Evolutionary conservation across 2,113 vertebrate species (phyloP), one percentile per base, ranked within the genome.

Genomic region (Speoplatyrhinus poulsoni): DNA sequence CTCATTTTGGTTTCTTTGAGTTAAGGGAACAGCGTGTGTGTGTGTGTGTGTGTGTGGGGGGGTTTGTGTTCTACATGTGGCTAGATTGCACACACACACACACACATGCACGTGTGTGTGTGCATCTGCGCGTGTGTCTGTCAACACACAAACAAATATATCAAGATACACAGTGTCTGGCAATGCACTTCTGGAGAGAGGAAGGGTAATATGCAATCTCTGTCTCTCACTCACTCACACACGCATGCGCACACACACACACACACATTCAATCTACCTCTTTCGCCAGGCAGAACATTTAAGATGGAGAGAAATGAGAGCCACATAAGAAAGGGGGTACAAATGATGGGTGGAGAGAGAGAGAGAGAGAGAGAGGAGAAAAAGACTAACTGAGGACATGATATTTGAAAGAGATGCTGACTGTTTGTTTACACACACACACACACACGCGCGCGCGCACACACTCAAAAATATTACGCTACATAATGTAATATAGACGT

Each of bases 201-300:
- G 49, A 52, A 52, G 1, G 49, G 13, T 15, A 2, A 52, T 1
- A 52, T 12, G 49, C 10, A 9, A 52, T 52, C 49, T 52, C 36
- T 41, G 16, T 57, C 54, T 5, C 3, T 56, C 54, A 56, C 16
- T 16, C 9, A 19, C 54, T 56, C 26, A 16, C 16, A 19, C 16
- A 57, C 55, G 12, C 55, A 11, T 8, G 0, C 16, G 11, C 55
- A 19, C 17, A 4, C 55, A 11, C 55, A 32, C 55, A 12, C 55
- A 32, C 55, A 32, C 55, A 57, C 55, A 57, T 9, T 11, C 55
- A 57, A 49, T 52, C 70, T 73, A 70, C 70, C 70, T 77, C 36
- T 19, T 62, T 68, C 36, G 36, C 36, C 36, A 41, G 36, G 36
- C 36, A 41, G 48, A 57, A 57, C 4, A 9, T 3, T 61, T 75